A percentile compares a stretch with the other conserved stretches of the same genome.
Conservation (phyloP, 2,888 invertebrate genomes). For the Drosophila setosimentum region DNA sequence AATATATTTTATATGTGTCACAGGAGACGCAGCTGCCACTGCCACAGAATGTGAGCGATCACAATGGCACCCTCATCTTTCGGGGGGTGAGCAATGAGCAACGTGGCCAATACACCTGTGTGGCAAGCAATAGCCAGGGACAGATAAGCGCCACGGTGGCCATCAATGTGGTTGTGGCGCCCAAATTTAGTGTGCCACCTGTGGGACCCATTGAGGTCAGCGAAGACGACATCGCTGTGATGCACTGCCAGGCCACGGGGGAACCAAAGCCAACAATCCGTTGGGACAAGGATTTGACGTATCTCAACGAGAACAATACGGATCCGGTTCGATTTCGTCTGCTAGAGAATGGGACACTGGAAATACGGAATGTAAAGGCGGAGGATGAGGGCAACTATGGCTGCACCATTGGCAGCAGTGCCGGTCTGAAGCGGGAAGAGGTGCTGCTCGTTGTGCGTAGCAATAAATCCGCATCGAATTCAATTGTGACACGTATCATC, state of each 20-base stretch:
- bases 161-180: conserved; percentile 94
- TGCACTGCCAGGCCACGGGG: conserved; percentile 95
- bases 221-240: conserved; percentile 89
- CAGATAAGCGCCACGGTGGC: conserved; percentile 93
- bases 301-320: conserved; percentile 85
- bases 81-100: conserved; percentile 90
- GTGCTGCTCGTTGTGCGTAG: conserved; percentile 91
- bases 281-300: conserved; percentile 95
- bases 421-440: conserved; percentile 93
- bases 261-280: conserved; percentile 95
- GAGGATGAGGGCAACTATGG: conserved; percentile 95
- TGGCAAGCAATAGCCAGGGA: conserved; percentile 92
- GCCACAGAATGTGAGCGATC: conserved; percentile 91
- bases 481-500: conserved; percentile 94
- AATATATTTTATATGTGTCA: not conserved
- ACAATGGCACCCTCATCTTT: conserved; percentile 94
- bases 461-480: conserved; percentile 88
- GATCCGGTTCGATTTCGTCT: conserved; percentile 87
- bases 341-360: conserved; percentile 93
- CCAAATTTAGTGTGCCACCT: conserved; percentile 91
- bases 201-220: conserved; percentile 91
- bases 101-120: conserved; percentile 94
- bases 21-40: conserved; percentile 88
- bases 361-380: conserved; percentile 90
- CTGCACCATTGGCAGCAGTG: conserved; percentile 97